Percentiles rank a stretch among this genome's conserved stretches.
Conservation (phyloP, 1,140 invertebrate genomes). For the Leptestheria dahalacensis region DNA sequence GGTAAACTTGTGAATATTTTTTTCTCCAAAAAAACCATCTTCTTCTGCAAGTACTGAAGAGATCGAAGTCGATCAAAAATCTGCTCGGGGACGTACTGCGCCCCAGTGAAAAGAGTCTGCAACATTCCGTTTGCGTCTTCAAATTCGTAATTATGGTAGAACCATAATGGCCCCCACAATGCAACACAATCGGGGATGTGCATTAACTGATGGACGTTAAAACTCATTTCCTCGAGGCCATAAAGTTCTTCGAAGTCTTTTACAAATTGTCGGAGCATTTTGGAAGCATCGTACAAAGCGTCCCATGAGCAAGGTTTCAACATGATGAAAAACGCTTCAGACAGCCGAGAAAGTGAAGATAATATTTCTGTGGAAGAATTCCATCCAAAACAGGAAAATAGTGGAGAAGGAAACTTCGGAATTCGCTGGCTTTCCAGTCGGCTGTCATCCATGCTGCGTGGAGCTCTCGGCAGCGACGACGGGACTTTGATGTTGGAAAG, state of each 20-base stretch:
- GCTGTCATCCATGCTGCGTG: background rate
- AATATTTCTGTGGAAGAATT: background rate
- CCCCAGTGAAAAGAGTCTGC: background rate
- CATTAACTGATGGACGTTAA: constrained; percentile 1
- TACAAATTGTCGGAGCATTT: background rate
- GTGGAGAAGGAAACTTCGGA: background rate
- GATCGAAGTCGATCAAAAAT: background rate
- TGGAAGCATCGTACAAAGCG: background rate
- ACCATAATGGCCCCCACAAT: background rate
- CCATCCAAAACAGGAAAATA: background rate
- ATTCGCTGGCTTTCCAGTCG: background rate
- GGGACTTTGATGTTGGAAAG: background rate
- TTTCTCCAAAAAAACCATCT: background rate
- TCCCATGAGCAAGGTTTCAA: background rate
- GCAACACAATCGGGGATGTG: background rate
- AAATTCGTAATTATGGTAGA: background rate
- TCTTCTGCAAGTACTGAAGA: background rate
- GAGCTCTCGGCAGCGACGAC: background rate
- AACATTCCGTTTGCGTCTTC: background rate
- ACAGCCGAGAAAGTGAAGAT: background rate
- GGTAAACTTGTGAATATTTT: background rate
- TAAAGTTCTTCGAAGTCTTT: background rate
- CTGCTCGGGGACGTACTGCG: background rate
- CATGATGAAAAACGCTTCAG: background rate
- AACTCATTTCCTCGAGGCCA: background rate